A percentile compares a stretch with the other conserved stretches of the same genome.
Evolutionary conservation across 2,888 invertebrate genomes (phyloP).

Genomic region (Halictus ligatus): DNA sequence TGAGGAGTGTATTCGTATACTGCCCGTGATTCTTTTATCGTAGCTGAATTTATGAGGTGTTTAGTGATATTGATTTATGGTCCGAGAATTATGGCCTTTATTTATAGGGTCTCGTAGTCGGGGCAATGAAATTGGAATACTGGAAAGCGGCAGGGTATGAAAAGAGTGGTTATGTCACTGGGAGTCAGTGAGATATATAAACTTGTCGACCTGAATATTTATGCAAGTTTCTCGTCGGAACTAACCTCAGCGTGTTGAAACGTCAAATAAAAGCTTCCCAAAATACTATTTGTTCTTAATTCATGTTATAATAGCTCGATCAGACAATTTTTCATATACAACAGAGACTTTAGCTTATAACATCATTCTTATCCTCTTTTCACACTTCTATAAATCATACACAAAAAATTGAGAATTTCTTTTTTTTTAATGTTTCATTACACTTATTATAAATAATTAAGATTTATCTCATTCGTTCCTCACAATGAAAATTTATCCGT

Average conservation of each 20-base stretch:
- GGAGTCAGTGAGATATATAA: not conserved
- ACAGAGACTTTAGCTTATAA: not conserved
- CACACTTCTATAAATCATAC: not conserved
- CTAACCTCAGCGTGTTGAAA: not conserved
- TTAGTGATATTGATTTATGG: not conserved
- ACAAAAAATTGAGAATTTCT: not conserved
- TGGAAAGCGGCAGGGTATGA: not conserved
- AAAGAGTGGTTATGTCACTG: slow-evolving; percentile 1
- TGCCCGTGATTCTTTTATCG: not conserved
- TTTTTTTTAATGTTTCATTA: not conserved
- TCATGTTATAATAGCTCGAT: not conserved
- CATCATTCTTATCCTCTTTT: no score
- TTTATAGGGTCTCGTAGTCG: not conserved
- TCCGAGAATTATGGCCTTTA: not conserved
- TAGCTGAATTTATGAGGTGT: not conserved
- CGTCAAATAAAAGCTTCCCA: not conserved
- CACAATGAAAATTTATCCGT: not conserved
- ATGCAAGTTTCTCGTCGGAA: not conserved
- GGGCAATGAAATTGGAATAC: not conserved
- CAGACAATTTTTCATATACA: not conserved
- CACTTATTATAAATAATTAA: not conserved
- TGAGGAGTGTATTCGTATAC: not conserved
- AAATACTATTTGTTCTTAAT: not conserved
- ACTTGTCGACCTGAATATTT: not conserved
- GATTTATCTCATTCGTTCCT: not conserved